Percentiles rank a stretch among this genome's conserved stretches.
Conservation (phyloP, 2,888 invertebrate genomes). For the Lycophotia porphyrea region DNA sequence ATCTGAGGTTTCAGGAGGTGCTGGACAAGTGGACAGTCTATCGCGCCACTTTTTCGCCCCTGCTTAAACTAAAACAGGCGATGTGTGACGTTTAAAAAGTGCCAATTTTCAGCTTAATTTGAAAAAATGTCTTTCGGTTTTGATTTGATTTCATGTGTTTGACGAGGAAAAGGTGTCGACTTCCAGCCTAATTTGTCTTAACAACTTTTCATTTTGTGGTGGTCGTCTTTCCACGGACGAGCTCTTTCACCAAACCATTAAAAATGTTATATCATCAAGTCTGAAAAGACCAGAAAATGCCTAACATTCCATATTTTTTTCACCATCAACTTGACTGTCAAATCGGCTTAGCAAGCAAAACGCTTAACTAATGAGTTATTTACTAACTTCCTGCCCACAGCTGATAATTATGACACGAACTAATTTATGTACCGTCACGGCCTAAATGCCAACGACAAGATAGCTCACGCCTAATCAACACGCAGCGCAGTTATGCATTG, state of each 20-base stretch:
- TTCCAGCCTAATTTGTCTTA: neutral
- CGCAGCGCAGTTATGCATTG: slow-evolving; percentile 14
- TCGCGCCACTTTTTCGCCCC: neutral
- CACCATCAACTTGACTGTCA: slow-evolving; percentile 8
- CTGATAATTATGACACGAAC: slow-evolving; percentile 48
- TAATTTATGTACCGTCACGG: slow-evolving; percentile 45
- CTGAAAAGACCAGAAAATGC: neutral
- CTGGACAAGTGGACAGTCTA: neutral
- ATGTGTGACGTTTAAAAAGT: no score
- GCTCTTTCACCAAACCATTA: no score
- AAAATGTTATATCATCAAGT: neutral
- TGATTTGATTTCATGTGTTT: neutral
- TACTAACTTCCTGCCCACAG: slow-evolving; percentile 35
- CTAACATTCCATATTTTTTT: neutral
- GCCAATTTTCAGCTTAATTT: no score
- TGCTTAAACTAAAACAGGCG: no score
- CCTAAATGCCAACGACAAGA: slow-evolving; percentile 41
- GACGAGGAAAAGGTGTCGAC: neutral
- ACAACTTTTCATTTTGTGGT: neutral
- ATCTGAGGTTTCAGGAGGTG: neutral
- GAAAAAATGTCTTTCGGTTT: no score
- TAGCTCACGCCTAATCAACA: slow-evolving; percentile 22
- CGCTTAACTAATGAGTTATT: slow-evolving; percentile 21
- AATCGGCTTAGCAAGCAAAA: slow-evolving; percentile 14
- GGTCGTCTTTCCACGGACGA: neutral